These are phyloP conservation scores for Drosophila paulistorum DNA, from an alignment of 1,140 invertebrate genomes.

Conservation along the genomic window DNA sequence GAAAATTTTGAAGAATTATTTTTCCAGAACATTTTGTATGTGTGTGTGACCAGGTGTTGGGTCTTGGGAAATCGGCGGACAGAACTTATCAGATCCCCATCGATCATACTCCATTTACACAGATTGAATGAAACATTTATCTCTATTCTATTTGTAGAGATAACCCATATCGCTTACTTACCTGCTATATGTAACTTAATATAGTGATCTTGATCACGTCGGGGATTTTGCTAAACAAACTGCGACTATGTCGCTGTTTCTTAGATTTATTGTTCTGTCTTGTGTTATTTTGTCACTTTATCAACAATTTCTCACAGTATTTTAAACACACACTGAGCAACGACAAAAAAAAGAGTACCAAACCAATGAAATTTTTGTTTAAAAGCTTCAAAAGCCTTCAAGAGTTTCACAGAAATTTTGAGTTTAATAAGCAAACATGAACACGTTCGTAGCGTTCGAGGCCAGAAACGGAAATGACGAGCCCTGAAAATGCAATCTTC, in stretches of 20 bases:
- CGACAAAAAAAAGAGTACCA: background rate
- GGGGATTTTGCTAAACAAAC: conserved; percentile 23
- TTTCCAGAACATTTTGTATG: too few species aligned
- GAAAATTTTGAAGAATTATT: background rate
- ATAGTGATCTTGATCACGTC: conserved; percentile 17
- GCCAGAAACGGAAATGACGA: conserved; percentile 69
- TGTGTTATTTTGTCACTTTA: background rate
- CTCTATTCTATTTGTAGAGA: background rate
- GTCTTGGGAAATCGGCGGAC: conserved; percentile 26
- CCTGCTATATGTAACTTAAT: background rate
- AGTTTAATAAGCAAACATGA: conserved; percentile 18
- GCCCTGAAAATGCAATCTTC: conserved; percentile 34
- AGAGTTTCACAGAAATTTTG: background rate
- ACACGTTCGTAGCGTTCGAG: conserved; percentile 62
- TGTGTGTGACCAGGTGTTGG: conserved; percentile 54
- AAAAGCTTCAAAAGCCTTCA: background rate
- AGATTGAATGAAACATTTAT: conserved; percentile 28
- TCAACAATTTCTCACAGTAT: background rate
- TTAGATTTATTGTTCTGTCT: background rate
- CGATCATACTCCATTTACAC: conserved; percentile 19
- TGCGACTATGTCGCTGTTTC: conserved; percentile 62
- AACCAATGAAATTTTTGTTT: background rate
- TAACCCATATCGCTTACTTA: background rate
- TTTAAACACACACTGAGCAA: background rate
- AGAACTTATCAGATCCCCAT: conserved; percentile 38